Conservation (phyloP, 1,140 invertebrate genomes). For the Tetragnatha versicolor region DNA sequence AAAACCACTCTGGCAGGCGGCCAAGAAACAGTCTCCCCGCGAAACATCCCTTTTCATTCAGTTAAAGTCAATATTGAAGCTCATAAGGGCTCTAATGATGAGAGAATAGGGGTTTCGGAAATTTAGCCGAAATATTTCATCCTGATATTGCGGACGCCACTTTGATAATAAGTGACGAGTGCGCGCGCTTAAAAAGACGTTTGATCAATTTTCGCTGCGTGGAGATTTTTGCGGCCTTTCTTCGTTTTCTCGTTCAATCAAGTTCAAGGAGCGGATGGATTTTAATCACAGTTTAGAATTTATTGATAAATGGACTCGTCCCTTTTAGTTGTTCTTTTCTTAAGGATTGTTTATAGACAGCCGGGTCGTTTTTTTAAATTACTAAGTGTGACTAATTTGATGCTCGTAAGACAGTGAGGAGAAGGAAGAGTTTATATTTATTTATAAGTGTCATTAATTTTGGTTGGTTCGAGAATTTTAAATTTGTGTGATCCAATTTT, state of each 20-base stretch:
- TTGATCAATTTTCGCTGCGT: slow-evolving; percentile 28
- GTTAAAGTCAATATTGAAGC: slow-evolving; percentile 44
- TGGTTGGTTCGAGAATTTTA: too few relatives aligned
- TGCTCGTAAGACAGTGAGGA: too few relatives aligned
- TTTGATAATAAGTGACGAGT: slow-evolving; percentile 30
- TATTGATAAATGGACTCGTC: too few relatives aligned
- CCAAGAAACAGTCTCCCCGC: slow-evolving; percentile 6
- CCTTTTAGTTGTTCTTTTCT: too few relatives aligned
- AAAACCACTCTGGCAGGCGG: slow-evolving; percentile 4
- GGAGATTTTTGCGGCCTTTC: neutral
- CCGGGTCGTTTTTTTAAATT: too few relatives aligned
- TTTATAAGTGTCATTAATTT: too few relatives aligned
- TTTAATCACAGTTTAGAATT: too few relatives aligned
- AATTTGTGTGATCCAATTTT: too few relatives aligned
- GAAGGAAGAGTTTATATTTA: too few relatives aligned
- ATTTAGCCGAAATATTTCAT: slow-evolving; percentile 46
- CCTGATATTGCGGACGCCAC: slow-evolving; percentile 16
- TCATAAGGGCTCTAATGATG: slow-evolving; percentile 52
- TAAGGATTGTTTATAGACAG: too few relatives aligned
- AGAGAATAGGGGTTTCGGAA: slow-evolving; percentile 41
- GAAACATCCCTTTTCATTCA: neutral
- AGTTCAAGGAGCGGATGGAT: neutral
- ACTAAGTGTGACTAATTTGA: too few relatives aligned
- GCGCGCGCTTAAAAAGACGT: neutral
- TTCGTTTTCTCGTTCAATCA: slow-evolving; percentile 6